These are phyloP conservation scores for Procambarus virginalis DNA, from an alignment of 1,140 invertebrate species.

Conservation along the genomic window DNA sequence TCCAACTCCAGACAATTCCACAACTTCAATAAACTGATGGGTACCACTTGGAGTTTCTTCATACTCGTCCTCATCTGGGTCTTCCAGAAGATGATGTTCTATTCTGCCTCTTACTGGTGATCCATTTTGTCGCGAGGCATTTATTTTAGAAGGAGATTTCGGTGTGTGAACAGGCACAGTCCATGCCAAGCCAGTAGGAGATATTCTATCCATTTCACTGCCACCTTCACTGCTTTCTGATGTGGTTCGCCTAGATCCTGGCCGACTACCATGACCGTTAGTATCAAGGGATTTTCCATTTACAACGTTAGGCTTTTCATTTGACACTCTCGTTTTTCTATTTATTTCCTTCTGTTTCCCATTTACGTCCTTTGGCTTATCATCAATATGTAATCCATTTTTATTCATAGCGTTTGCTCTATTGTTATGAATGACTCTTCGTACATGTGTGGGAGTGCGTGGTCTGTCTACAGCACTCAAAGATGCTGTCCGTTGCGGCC, in stretches of 20 bases:
- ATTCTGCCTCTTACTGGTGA: slow-evolving; percentile 33
- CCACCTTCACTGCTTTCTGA: slow-evolving; percentile 67
- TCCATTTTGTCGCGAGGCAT: slow-evolving; percentile 37
- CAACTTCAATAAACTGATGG: slow-evolving; percentile 49
- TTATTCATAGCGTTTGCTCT: slow-evolving; percentile 37
- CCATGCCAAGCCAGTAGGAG: slow-evolving; percentile 66
- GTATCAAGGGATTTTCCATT: slow-evolving; percentile 30
- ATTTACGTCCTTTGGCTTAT: not conserved
- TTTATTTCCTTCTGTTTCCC: slow-evolving; percentile 23
- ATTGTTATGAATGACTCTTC: slow-evolving; percentile 56
- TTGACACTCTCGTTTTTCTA: slow-evolving; percentile 25
- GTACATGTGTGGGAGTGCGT: slow-evolving; percentile 31
- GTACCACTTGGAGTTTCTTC: slow-evolving; percentile 58
- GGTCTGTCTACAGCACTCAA: slow-evolving; percentile 62
- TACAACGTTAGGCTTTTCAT: slow-evolving; percentile 14
- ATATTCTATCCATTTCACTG: slow-evolving; percentile 60
- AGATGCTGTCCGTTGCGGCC: slow-evolving; percentile 55
- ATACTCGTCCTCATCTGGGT: slow-evolving; percentile 69
- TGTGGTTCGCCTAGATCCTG: slow-evolving; percentile 40
- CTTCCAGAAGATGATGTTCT: slow-evolving; percentile 58
- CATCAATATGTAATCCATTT: slow-evolving; percentile 24
- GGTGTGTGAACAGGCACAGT: slow-evolving; percentile 58
- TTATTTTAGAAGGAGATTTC: slow-evolving; percentile 36
- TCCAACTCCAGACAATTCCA: slow-evolving; percentile 35
- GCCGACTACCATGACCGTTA: slow-evolving; percentile 33